phyloP scores from a whole-genome alignment of 2,797 vertebrate species.

The Sylvilagus floridanus region DNA sequence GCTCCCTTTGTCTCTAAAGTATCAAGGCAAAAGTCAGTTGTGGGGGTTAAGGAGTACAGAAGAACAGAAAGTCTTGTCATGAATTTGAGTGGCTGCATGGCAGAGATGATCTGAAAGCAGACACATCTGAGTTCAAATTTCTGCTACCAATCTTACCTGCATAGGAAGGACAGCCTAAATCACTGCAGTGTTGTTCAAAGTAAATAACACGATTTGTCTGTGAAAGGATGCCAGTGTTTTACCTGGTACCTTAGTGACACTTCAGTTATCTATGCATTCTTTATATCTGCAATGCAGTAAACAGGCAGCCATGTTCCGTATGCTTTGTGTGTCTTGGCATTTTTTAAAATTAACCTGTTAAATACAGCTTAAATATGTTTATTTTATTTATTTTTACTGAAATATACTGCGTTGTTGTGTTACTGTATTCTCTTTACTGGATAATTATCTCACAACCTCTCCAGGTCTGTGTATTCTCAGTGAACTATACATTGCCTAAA shows the following conservation, averaged over 20 bases:
- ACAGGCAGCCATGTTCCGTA: constrained; percentile 87
- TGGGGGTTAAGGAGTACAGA: not conserved
- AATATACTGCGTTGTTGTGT: constrained; percentile 93
- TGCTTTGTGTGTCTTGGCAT: constrained; percentile 90
- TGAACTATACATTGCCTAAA: constrained; percentile 84
- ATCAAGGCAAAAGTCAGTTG: not conserved
- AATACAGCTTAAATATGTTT: constrained; percentile 94
- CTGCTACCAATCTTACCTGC: not conserved
- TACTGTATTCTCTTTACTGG: constrained; percentile 88
- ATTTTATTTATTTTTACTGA: constrained; percentile 99
- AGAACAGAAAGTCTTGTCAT: not conserved
- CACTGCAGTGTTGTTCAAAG: not conserved
- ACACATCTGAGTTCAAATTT: not conserved
- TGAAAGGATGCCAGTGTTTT: constrained; percentile 77
- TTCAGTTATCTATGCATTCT: constrained; percentile 97
- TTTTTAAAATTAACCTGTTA: constrained; percentile 89
- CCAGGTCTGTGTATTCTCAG: constrained; percentile 84
- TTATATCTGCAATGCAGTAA: constrained; percentile 88
- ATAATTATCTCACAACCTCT: constrained; percentile 85
- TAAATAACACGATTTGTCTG: not conserved
- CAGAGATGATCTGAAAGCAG: not conserved
- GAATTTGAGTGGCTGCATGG: not conserved
- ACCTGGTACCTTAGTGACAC: constrained; percentile 84
- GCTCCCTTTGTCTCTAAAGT: not conserved
- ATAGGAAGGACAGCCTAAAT: not conserved